Evolutionary conservation across 2,113 vertebrate species (phyloP).

Genomic region (Pogonocichla stellata): DNA sequence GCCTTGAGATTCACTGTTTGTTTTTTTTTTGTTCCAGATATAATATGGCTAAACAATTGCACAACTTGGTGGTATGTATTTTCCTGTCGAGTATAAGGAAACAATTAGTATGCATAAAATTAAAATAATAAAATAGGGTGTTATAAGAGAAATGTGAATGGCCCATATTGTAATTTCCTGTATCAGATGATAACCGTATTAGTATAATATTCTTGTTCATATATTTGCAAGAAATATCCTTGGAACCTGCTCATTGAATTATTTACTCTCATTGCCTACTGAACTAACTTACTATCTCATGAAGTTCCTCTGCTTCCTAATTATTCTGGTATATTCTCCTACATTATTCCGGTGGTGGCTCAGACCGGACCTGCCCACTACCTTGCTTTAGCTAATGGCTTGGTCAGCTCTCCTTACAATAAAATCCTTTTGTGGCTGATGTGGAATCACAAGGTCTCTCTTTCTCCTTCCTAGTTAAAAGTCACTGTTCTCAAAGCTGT

Average conservation of each 20-base stretch:
- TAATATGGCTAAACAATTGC: neutral
- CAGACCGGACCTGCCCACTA: neutral
- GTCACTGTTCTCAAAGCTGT: neutral
- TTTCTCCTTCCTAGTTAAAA: neutral
- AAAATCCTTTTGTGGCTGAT: neutral
- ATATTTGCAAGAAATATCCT: neutral
- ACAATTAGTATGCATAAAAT: neutral
- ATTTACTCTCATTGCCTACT: neutral
- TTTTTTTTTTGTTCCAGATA: neutral
- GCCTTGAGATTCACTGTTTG: neutral
- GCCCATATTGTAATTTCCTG: neutral
- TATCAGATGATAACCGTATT: neutral
- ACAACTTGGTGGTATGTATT: neutral
- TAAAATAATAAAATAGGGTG: neutral
- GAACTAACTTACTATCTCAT: neutral
- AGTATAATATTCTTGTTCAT: neutral
- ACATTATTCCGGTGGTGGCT: neutral
- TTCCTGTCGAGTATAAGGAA: neutral
- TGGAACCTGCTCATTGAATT: neutral
- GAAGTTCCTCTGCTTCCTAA: neutral
- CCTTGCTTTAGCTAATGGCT: neutral
- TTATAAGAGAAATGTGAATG: neutral
- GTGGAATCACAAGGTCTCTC: neutral
- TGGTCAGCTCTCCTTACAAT: neutral
- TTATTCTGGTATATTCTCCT: neutral